phyloP scores from a whole-genome alignment of 2,888 invertebrate genomes.

The Chloroclystis v-ata region DNA sequence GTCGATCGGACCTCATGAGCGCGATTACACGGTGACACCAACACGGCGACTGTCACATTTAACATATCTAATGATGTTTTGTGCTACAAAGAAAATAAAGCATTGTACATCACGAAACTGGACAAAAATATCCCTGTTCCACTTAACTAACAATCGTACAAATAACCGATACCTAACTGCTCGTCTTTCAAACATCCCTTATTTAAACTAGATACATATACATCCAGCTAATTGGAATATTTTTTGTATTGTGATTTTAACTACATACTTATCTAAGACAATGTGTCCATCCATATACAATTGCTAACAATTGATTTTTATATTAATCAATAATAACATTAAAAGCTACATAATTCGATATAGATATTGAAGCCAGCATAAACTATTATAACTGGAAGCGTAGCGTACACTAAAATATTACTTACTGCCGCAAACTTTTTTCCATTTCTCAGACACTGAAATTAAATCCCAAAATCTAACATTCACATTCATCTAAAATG shows the following conservation, averaged over 20 bases:
- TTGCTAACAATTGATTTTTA: not conserved
- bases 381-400: slow-evolving; percentile 40
- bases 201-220: no score
- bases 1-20: slow-evolving; percentile 13
- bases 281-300: no score
- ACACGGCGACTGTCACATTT: not conserved
- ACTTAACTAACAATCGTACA: not conserved
- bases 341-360: slow-evolving; percentile 19
- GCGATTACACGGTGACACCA: slow-evolving; percentile 13
- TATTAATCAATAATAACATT: slow-evolving; percentile 6
- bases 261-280: no score
- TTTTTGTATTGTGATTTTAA: no score
- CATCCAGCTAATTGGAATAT: no score
- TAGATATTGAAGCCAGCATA: slow-evolving; percentile 32
- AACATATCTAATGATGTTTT: not conserved
- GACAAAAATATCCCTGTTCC: not conserved
- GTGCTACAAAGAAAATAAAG: slow-evolving; percentile 11
- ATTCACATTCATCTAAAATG: slow-evolving; percentile 56
- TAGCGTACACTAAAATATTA: slow-evolving; percentile 63
- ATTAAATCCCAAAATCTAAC: slow-evolving; percentile 71
- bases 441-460: slow-evolving; percentile 76
- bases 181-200: not conserved
- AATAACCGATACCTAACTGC: not conserved
- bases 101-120: slow-evolving; percentile 1
- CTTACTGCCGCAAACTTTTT: slow-evolving; percentile 76